Evolutionary conservation across 2,113 vertebrate species (phyloP).

Genomic region (Gallinago paraguaiae): DNA sequence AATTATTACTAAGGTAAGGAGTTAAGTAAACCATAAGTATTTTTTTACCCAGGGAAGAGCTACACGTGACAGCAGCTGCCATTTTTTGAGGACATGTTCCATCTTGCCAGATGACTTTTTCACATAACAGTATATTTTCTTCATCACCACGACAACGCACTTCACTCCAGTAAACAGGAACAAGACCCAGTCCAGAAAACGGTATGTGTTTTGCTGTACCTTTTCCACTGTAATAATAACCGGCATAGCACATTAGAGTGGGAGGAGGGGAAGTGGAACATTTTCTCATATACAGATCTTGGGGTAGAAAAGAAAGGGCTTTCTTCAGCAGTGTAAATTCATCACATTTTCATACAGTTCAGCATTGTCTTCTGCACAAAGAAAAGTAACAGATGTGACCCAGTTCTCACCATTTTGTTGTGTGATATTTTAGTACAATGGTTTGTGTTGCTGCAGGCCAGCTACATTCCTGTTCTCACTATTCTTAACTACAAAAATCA

Average conservation of each 20-base stretch:
- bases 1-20: neutral
- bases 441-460: neutral
- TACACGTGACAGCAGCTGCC: conserved; percentile 85
- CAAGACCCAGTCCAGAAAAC: conserved; percentile 72
- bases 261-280: neutral
- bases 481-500: neutral
- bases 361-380: conserved; percentile 30
- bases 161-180: conserved; percentile 82
- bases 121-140: conserved; percentile 84
- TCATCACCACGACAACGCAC: conserved; percentile 87
- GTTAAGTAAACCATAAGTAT: neutral
- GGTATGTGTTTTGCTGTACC: conserved; percentile 77
- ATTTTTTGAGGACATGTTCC: conserved; percentile 76
- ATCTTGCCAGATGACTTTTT: conserved; percentile 81
- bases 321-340: conserved; percentile 9
- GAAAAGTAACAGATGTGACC: conserved; percentile 52
- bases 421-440: neutral
- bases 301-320: neutral
- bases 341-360: conserved; percentile 24
- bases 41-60: conserved; percentile 75
- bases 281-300: neutral
- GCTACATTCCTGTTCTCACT: neutral
- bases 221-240: conserved; percentile 74
- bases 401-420: conserved; percentile 23
- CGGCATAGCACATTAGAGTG: neutral